Percentiles rank a stretch among this genome's conserved stretches.
Conservation (phyloP, 2,797 vertebrate genomes). For the Sebastes oblongus region DNA sequence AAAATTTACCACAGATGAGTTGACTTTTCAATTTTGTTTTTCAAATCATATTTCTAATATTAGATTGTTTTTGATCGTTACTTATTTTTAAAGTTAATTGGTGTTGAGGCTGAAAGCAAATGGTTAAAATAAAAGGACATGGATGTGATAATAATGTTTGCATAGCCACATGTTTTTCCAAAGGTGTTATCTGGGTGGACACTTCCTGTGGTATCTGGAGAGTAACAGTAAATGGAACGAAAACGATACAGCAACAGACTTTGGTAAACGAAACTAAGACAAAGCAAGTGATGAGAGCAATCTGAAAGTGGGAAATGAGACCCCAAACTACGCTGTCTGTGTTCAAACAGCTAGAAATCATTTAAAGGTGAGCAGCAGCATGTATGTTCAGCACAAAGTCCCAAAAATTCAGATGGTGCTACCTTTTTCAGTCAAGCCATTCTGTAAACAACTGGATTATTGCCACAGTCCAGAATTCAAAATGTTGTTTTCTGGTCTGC, state of each 20-base stretch:
- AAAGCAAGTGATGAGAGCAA: not conserved
- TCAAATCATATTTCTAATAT: not conserved
- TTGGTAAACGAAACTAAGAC: not conserved
- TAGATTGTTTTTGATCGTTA: not conserved
- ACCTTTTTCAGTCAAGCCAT: not conserved
- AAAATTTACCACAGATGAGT: not conserved
- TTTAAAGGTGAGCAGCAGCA: not conserved
- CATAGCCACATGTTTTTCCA: slow-evolving; percentile 12
- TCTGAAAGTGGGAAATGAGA: not conserved
- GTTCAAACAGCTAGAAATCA: not conserved
- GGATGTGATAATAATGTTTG: slow-evolving; percentile 35
- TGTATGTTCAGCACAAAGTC: not conserved
- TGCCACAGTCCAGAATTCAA: not conserved
- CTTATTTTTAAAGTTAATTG: not conserved
- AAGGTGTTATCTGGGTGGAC: slow-evolving; percentile 47
- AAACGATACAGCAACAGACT: slow-evolving; percentile 1
- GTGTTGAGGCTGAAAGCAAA: not conserved
- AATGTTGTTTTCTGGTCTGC: not conserved
- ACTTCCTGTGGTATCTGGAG: slow-evolving; percentile 48
- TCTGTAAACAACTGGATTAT: not conserved
- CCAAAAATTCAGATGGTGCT: not conserved
- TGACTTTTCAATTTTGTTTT: not conserved
- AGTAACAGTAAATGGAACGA: slow-evolving; percentile 22
- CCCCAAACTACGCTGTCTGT: not conserved
- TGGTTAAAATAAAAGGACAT: not conserved